Conservation (phyloP, 2,113 vertebrate genomes). For the Paramormyrops kingsleyae region DNA sequence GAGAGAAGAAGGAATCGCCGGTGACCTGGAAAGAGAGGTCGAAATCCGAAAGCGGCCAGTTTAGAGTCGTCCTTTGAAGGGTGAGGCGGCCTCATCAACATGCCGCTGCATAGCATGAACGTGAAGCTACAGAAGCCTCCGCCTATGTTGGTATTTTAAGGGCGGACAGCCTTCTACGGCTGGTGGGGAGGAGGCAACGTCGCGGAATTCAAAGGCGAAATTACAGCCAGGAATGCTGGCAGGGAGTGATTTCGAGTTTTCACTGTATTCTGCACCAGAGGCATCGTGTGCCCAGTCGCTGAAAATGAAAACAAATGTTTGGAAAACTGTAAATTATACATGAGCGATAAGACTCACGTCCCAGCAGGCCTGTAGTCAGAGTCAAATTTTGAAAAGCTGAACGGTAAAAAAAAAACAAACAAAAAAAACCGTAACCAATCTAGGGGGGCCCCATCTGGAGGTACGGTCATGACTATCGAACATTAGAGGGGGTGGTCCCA, state of each 20-base stretch:
- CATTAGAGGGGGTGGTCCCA: background rate
- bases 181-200: background rate
- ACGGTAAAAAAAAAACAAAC: background rate
- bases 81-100: background rate
- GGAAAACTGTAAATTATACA: background rate
- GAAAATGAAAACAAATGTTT: background rate
- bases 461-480: background rate
- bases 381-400: background rate
- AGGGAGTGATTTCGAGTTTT: background rate
- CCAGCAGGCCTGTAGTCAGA: background rate
- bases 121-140: background rate
- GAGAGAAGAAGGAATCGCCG: background rate
- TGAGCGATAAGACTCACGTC: background rate
- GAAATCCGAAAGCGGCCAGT: background rate
- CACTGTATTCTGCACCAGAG: background rate
- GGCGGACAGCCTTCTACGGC: background rate
- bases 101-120: background rate
- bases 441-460: background rate
- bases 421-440: background rate
- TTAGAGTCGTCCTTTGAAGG: slow-evolving; percentile 14
- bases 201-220: background rate
- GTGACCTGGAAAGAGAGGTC: background rate
- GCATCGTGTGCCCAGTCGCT: background rate
- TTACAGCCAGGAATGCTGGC: background rate
- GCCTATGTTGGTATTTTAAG: background rate